Evolutionary conservation across 2,113 vertebrate genomes (phyloP).

Genomic region (Picathartes gymnocephalus): DNA sequence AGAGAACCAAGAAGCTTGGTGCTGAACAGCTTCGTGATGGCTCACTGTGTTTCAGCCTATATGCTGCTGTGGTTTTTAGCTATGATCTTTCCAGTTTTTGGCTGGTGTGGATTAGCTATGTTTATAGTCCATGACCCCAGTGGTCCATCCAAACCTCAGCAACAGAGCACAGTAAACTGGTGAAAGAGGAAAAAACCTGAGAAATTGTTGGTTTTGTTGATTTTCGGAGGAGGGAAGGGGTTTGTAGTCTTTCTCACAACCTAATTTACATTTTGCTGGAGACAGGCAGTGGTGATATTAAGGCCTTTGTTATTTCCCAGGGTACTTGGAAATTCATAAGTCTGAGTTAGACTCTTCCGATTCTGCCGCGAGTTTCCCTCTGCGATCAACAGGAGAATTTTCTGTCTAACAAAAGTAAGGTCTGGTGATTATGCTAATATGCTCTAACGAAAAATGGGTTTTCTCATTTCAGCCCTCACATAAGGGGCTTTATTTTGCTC

Average conservation of each 20-base stretch:
- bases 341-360: neutral
- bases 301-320: neutral
- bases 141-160: neutral
- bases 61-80: neutral
- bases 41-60: neutral
- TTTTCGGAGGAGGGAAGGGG: neutral
- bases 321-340: neutral
- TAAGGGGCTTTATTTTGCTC: neutral
- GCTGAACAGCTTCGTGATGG: neutral
- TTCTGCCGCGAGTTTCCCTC: neutral
- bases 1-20: neutral
- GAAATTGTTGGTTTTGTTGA: neutral
- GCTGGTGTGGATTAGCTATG: neutral
- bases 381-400: neutral
- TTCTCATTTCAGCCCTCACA: neutral
- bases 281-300: neutral
- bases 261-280: neutral
- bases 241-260: neutral
- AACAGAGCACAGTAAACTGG: neutral
- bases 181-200: neutral
- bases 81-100: rapidly evolving
- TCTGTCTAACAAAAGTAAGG: neutral
- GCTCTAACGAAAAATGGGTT: neutral
- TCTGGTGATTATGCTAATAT: neutral
- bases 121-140: neutral